phyloP scores from a whole-genome alignment of 2,113 vertebrate genomes.

The Nesoenas mayeri region DNA sequence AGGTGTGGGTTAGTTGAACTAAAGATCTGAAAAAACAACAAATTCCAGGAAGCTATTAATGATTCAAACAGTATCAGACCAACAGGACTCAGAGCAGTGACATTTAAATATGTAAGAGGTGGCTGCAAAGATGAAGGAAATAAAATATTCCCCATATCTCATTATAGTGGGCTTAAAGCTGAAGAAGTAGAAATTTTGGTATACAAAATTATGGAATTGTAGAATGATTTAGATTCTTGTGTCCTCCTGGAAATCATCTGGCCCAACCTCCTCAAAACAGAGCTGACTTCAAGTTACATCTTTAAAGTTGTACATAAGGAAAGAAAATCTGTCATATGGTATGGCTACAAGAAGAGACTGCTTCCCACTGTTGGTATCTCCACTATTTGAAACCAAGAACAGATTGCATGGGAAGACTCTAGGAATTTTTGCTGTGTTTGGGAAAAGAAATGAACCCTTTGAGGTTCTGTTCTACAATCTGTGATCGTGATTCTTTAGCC shows the following conservation, averaged over 20 bases:
- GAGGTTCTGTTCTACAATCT: not conserved
- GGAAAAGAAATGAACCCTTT: not conserved
- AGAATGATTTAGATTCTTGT: not conserved
- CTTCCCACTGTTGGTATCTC: not conserved
- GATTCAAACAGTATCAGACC: not conserved
- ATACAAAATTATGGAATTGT: not conserved
- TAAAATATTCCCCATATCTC: not conserved
- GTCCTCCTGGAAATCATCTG: not conserved
- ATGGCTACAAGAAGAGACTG: rapidly evolving
- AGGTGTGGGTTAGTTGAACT: not conserved
- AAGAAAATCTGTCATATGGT: not conserved
- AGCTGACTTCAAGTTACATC: not conserved
- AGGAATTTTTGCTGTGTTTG: not conserved
- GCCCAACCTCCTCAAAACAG: not conserved
- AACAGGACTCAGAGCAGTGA: not conserved
- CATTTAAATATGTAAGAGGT: not conserved
- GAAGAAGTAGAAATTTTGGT: not conserved
- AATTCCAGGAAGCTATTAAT: not conserved
- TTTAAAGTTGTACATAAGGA: not conserved
- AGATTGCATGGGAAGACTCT: not conserved
- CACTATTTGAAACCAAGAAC: not conserved
- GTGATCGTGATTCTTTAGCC: not conserved
- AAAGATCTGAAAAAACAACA: not conserved
- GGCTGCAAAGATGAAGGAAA: not conserved
- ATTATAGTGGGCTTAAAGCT: not conserved